These are phyloP conservation scores for Epizoanthus stellaris DNA, from an alignment of 92 coral and sea anemone species.

Conservation along the genomic window DNA sequence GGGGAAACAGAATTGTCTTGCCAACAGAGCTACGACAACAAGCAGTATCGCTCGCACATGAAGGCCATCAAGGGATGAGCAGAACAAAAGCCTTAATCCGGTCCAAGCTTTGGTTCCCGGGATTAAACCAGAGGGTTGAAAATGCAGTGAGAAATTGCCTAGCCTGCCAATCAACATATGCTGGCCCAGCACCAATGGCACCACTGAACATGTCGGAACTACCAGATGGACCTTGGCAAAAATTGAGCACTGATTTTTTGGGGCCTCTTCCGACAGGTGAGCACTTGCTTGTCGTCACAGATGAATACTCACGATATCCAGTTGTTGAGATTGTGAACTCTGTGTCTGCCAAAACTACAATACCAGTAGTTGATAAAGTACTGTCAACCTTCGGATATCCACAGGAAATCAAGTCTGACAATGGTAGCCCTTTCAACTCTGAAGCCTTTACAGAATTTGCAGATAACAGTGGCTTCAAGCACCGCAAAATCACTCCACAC, in stretches of 20 bases:
- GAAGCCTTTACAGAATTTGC: background rate
- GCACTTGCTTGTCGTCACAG: constrained; percentile 12
- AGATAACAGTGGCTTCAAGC: constrained; percentile 13
- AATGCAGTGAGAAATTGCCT: background rate
- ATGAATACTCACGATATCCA: constrained; percentile 39
- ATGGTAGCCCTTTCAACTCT: constrained; percentile 39
- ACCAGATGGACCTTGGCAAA: constrained; percentile 31
- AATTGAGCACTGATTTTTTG: background rate
- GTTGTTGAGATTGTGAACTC: constrained; percentile 26
- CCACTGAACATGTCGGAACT: constrained; percentile 23
- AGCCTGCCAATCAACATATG: constrained; percentile 30
- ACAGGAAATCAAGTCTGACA: constrained; percentile 29
- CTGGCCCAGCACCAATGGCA: background rate
- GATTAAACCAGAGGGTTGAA: constrained; percentile 6
- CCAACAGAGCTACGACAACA: background rate
- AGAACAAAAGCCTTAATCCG: constrained; percentile 20
- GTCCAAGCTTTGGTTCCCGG: constrained; percentile 34
- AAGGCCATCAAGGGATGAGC: background rate
- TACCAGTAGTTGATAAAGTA: constrained; percentile 24
- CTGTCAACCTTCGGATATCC: constrained; percentile 46
- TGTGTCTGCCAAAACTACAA: background rate
- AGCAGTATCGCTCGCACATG: constrained; percentile 20
- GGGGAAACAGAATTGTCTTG: constrained; percentile 1
- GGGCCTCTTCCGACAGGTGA: constrained; percentile 22
- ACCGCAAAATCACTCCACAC: constrained; percentile 27